phyloP scores from a whole-genome alignment of 1,140 invertebrate species.

The Copidosoma floridanum region DNA sequence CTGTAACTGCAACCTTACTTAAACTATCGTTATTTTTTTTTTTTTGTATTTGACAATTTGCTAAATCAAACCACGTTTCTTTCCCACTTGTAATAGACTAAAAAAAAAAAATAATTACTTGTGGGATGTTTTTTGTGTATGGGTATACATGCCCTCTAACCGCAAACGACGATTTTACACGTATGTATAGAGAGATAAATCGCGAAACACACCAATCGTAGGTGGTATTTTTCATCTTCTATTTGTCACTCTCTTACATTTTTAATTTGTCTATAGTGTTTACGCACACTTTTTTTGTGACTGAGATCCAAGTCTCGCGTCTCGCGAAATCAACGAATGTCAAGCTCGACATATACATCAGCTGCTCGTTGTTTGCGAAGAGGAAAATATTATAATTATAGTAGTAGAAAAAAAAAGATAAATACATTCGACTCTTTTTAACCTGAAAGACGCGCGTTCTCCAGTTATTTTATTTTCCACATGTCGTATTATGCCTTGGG shows the following conservation, averaged over 20 bases:
- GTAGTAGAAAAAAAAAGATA: too few relatives aligned
- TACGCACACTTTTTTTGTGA: background rate
- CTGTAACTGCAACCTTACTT: conserved; percentile 57
- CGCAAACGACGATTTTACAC: conserved; percentile 14
- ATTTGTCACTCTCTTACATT: background rate
- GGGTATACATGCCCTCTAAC: background rate
- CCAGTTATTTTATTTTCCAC: conserved; percentile 8
- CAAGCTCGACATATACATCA: conserved; percentile 7
- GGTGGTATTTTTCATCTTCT: background rate
- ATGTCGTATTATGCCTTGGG: conserved; percentile 6
- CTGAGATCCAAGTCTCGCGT: conserved; percentile 15
- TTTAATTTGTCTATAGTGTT: background rate
- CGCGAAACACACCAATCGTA: background rate
- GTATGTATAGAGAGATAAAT: background rate
- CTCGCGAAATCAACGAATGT: conserved; percentile 12
- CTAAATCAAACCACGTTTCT: conserved; percentile 15
- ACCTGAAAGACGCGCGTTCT: conserved; percentile 16
- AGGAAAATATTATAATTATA: conserved; percentile 17
- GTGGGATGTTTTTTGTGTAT: background rate
- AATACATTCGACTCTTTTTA: conserved; percentile 9
- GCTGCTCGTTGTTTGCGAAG: conserved; percentile 20
- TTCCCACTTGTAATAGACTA: conserved; percentile 8
- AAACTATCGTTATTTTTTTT: conserved; percentile 46
- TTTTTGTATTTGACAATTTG: conserved; percentile 25
- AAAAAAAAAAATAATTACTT: conserved; percentile 2